Conservation (phyloP, 2,888 invertebrate genomes). For the Mythimna vitellina region DNA sequence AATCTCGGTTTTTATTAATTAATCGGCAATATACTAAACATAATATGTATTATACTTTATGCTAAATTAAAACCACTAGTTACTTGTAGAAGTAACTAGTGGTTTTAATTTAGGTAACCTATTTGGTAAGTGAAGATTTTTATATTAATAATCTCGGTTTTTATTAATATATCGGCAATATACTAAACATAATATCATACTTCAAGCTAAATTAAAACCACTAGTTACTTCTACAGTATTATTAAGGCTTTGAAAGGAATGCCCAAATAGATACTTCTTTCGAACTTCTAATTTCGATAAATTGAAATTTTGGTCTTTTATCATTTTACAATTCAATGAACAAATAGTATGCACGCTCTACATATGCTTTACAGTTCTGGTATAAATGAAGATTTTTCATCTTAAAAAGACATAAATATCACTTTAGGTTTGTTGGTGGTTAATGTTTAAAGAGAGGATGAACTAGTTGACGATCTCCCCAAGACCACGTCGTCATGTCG, state of each 20-base stretch:
- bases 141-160: background rate
- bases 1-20: background rate
- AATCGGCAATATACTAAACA: too few species aligned
- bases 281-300: background rate
- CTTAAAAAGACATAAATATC: conserved; percentile 19
- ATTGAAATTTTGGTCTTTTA: too few species aligned
- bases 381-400: too few species aligned
- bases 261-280: background rate
- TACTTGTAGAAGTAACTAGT: too few species aligned
- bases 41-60: too few species aligned
- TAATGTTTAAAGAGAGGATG: conserved; percentile 80
- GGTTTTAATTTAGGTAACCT: too few species aligned
- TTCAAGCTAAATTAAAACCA: too few species aligned
- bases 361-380: background rate
- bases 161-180: too few species aligned
- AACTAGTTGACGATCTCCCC: conserved; percentile 41
- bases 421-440: conserved; percentile 21
- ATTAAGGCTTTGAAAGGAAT: background rate
- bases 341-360: background rate
- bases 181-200: too few species aligned
- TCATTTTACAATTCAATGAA: background rate
- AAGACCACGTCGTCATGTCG: conserved; percentile 1
- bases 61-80: too few species aligned
- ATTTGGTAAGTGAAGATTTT: conserved; percentile 74
- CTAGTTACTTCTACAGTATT: too few species aligned